These are phyloP conservation scores for Baronia brevicornis DNA, from an alignment of 2,888 invertebrate species.

Conservation along the genomic window DNA sequence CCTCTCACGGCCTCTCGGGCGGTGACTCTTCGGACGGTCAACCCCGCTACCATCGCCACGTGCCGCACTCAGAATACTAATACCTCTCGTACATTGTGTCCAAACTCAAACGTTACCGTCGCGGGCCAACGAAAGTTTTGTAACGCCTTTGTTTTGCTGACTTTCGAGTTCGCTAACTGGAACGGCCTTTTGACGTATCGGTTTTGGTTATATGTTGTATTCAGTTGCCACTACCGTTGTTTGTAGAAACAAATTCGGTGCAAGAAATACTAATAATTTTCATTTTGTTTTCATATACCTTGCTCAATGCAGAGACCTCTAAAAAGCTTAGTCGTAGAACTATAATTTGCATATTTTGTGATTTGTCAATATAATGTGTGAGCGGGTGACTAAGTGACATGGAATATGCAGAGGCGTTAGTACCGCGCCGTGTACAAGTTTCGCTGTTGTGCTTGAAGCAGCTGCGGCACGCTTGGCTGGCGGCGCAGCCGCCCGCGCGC, in stretches of 20 bases:
- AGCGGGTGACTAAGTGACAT: conserved; percentile 26
- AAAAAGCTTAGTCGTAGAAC: too few relatives aligned
- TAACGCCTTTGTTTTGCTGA: conserved; percentile 60
- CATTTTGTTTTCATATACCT: too few relatives aligned
- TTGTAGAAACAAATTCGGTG: not conserved
- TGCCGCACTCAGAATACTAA: conserved; percentile 60
- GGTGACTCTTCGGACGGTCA: conserved; percentile 66
- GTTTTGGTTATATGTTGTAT: too few relatives aligned
- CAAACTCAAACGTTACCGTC: conserved; percentile 40
- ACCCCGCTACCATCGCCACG: conserved; percentile 46
- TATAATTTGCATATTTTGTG: not conserved
- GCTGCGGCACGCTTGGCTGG: conserved; percentile 61
- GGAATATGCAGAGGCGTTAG: conserved; percentile 35
- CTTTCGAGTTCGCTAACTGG: conserved; percentile 58
- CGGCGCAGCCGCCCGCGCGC: conserved; percentile 43
- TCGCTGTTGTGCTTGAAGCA: conserved; percentile 59
- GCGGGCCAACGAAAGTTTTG: conserved; percentile 59
- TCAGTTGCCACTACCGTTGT: too few relatives aligned
- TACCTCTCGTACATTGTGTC: conserved; percentile 50
- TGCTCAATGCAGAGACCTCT: too few relatives aligned
- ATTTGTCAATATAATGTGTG: conserved; percentile 24
- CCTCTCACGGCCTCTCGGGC: conserved; percentile 58
- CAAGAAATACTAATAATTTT: not conserved
- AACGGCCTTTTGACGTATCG: conserved; percentile 44
- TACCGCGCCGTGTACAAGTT: conserved; percentile 40